Conservation (phyloP, 2,113 vertebrate species). For the Tursiops truncatus region DNA sequence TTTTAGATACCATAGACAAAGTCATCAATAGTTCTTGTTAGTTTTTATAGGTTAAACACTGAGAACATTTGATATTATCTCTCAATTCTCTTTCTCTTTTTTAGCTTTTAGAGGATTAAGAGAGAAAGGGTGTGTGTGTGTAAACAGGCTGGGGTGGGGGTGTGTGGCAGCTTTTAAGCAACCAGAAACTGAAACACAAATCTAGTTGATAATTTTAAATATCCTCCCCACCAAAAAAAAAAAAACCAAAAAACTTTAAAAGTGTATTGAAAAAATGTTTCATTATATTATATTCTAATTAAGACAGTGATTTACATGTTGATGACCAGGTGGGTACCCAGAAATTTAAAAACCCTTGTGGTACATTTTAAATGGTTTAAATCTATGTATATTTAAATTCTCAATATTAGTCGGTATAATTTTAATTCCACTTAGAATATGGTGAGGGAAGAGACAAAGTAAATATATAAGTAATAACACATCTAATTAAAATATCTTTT, state of each 20-base stretch:
- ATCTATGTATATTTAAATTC: conserved; percentile 1
- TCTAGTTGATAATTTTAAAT: conserved; percentile 68
- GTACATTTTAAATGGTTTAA: conserved; percentile 41
- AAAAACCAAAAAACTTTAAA: neutral
- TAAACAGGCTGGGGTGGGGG: too few relatives aligned
- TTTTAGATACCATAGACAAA: conserved; percentile 67
- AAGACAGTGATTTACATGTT: conserved; percentile 73
- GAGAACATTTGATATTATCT: conserved; percentile 68
- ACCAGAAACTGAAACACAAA: conserved; percentile 69
- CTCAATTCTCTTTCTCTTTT: conserved; percentile 35
- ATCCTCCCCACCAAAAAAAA: neutral
- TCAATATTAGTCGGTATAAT: neutral
- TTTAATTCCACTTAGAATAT: conserved; percentile 29
- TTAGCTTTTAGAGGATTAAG: conserved; percentile 44
- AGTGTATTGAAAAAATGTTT: conserved; percentile 56
- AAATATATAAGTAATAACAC: conserved; percentile 24
- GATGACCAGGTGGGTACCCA: conserved; percentile 61
- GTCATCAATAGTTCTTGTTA: conserved; percentile 67
- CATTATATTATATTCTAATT: conserved; percentile 71
- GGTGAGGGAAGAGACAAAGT: conserved; percentile 14
- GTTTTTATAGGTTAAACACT: conserved; percentile 70
- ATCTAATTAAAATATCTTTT: neutral
- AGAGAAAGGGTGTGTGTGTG: neutral
- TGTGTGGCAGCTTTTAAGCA: neutral
- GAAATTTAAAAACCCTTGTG: neutral